phyloP scores from a whole-genome alignment of 2,113 vertebrate species.

The Podarcis muralis region DNA sequence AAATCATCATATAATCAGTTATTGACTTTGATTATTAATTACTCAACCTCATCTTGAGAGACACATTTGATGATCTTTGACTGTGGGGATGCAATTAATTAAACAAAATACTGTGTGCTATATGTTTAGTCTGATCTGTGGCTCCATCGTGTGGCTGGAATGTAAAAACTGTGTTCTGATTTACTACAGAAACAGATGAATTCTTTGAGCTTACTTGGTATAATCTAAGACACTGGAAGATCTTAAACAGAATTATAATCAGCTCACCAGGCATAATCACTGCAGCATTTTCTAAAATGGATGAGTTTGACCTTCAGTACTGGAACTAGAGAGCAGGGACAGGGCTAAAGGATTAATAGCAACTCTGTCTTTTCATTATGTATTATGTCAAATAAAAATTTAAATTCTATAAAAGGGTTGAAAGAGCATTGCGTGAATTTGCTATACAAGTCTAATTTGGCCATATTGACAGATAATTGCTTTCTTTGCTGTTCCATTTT shows the following conservation, averaged over 20 bases:
- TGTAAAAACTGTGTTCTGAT: background rate
- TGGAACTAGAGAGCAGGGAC: background rate
- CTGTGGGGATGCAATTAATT: background rate
- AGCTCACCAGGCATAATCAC: background rate
- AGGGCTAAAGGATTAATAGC: background rate
- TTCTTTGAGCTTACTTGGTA: background rate
- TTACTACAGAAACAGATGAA: rapidly evolving
- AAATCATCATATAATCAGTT: background rate
- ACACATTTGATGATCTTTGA: background rate
- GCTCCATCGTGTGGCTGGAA: slow-evolving; percentile 65
- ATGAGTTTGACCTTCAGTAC: slow-evolving; percentile 8
- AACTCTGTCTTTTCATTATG: background rate
- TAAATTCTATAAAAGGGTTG: slow-evolving; percentile 2
- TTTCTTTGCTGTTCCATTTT: background rate
- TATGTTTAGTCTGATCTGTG: slow-evolving; percentile 45
- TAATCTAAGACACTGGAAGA: background rate
- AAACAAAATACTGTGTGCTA: background rate
- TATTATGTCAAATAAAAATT: background rate
- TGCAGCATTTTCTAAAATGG: slow-evolving; percentile 34
- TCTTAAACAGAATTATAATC: background rate
- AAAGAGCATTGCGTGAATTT: background rate
- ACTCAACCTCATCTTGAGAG: background rate
- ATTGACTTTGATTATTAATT: slow-evolving; percentile 1
- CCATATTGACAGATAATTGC: background rate
- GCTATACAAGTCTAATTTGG: background rate